Percentiles rank a stretch among this genome's conserved stretches.
Evolutionary conservation across 2,113 vertebrate species (phyloP).

Genomic region (Pelvicachromis taeniatus): DNA sequence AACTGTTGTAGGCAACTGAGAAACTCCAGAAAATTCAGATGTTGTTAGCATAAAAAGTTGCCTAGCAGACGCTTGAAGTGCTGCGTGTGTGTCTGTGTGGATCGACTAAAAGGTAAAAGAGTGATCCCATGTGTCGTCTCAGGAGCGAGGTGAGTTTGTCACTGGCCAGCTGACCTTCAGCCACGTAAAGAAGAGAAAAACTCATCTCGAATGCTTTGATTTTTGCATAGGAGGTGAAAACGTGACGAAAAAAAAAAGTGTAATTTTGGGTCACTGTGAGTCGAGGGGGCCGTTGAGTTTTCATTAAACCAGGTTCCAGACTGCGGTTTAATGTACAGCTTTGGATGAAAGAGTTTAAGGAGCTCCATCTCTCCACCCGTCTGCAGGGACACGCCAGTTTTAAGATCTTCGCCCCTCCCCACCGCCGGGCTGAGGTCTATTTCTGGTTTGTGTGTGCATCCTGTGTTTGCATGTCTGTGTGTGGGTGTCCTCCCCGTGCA

Average conservation of each 20-base stretch:
- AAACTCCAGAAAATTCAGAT: background rate
- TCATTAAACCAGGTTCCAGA: background rate
- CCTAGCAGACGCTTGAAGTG: background rate
- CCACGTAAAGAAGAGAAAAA: background rate
- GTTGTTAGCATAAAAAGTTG: background rate
- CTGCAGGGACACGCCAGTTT: background rate
- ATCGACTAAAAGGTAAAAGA: background rate
- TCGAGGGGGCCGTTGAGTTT: background rate
- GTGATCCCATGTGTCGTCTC: background rate
- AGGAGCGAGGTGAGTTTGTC: background rate
- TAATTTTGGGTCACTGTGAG: background rate
- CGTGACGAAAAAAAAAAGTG: background rate
- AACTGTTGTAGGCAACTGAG: rapidly evolving
- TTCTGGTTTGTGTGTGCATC: background rate
- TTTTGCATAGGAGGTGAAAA: background rate
- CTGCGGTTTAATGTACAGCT: background rate
- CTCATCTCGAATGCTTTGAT: background rate
- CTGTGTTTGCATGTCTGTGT: background rate
- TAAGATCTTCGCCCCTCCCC: background rate
- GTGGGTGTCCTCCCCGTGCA: background rate
- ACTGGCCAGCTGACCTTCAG: background rate
- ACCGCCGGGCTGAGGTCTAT: background rate
- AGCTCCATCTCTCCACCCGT: background rate
- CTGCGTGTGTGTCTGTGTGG: background rate
- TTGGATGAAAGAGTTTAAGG: background rate